Percentiles rank a stretch among this genome's conserved stretches.
Evolutionary conservation across 2,888 invertebrate genomes (phyloP).

Genomic region (Seladonia tumulorum): DNA sequence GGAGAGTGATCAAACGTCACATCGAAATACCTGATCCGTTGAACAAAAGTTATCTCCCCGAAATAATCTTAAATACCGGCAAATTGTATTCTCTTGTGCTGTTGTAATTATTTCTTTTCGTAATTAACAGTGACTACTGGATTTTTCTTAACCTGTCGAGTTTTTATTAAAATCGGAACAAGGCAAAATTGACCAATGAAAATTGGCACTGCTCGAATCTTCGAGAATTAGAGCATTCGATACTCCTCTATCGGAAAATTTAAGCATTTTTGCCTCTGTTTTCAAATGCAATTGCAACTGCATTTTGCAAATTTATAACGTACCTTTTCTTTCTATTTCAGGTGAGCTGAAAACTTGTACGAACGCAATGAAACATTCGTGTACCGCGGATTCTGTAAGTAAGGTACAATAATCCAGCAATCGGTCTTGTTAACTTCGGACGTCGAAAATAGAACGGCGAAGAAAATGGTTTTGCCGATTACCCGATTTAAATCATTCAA

Average conservation of each 20-base stretch:
- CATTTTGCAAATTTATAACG: not conserved
- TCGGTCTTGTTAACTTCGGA: not conserved
- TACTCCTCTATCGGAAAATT: too few relatives aligned
- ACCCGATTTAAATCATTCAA: not conserved
- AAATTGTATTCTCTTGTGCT: not conserved
- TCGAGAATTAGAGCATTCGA: not conserved
- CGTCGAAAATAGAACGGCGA: not conserved
- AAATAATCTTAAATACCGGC: not conserved
- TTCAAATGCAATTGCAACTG: too few relatives aligned
- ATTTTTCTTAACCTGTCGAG: not conserved
- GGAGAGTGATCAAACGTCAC: slow-evolving; percentile 28
- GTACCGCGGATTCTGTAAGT: not conserved
- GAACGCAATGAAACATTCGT: not conserved
- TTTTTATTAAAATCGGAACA: too few relatives aligned
- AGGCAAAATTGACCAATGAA: not conserved
- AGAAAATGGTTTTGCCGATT: not conserved
- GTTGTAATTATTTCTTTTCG: not conserved
- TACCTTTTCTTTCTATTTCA: not conserved
- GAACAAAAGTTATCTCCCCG: slow-evolving; percentile 32
- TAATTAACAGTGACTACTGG: not conserved
- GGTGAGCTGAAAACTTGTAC: not conserved
- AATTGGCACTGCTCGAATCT: not conserved
- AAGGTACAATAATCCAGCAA: not conserved
- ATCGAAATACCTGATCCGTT: not conserved
- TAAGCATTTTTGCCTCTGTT: not conserved